Base-by-base conservation (phyloP, 2,888 invertebrate species). In the Periphyllus acericola region DNA sequence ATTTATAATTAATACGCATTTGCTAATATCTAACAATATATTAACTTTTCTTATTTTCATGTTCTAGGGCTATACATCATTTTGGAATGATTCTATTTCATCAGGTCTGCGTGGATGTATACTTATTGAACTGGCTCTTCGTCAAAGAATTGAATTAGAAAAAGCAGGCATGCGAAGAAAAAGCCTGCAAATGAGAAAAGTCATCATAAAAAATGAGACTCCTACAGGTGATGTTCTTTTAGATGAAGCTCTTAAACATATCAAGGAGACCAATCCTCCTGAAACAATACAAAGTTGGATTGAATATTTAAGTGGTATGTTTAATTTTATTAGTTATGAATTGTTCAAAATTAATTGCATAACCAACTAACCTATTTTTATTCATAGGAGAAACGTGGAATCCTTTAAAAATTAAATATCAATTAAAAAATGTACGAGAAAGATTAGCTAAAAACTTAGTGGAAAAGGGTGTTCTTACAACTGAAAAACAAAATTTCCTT, bases 11-110 rank as follows among this genome's bases (percentile, higher is more conserved):
- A 3, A 21, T 60, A 60, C 3, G n/a, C n/a, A n/a, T n/a, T n/a
- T n/a, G n/a, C n/a, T n/a, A n/a, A n/a, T n/a, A n/a, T n/a, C n/a
- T n/a, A n/a, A n/a, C n/a, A n/a, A n/a, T n/a, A n/a, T n/a, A n/a
- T n/a, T n/a, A n/a, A n/a, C n/a, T n/a, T n/a, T 83, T 14, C 71
- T 1, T 74, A 36, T n/a, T 29, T 40, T 29, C 34, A 52, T 52
- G 60, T 86, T 89, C 90, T 92, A 98, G 97, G 99, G 99, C 90
- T 99, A 99, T 93, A 99, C 99, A 91, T 99, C 99, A 88, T 99
- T 99, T 93, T 99, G 99, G 99, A 99, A 99, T 93, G 99, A 99
- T 93, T 99, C 99, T 93, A 99, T 99, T 94, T 99, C 99, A 90
- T 98, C 98, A 91, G 99, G 99, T 75, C 93, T 99, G 90, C 94